These are phyloP conservation scores for Fissipunctia ypsillon DNA, from an alignment of 2,888 invertebrate genomes.

Conservation along the genomic window DNA sequence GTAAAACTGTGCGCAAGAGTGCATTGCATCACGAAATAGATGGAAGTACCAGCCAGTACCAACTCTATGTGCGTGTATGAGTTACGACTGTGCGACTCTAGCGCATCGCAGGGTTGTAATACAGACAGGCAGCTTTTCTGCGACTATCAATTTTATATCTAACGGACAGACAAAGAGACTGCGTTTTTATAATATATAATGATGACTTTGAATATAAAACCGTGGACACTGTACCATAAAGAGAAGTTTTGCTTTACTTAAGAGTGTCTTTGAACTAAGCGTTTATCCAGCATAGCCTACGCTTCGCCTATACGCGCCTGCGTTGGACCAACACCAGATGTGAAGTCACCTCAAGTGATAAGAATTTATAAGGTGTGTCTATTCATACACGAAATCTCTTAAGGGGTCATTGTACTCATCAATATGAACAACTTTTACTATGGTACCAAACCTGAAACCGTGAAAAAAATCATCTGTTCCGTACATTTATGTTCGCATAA, in stretches of 20 bases:
- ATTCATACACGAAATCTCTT: no score
- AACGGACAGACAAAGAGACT: not conserved
- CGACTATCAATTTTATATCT: not conserved
- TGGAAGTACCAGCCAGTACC: slow-evolving; percentile 53
- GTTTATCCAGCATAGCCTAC: no score
- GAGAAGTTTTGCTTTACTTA: not conserved
- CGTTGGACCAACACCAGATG: not conserved
- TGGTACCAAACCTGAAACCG: no score
- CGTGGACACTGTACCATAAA: no score
- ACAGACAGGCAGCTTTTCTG: not conserved
- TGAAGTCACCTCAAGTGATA: not conserved
- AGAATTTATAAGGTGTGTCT: no score
- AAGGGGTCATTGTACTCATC: no score
- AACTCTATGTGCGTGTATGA: slow-evolving; percentile 62
- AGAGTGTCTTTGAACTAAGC: not conserved
- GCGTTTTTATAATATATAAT: not conserved
- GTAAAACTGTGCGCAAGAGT: slow-evolving; percentile 63
- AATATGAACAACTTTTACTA: no score
- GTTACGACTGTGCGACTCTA: slow-evolving; percentile 59
- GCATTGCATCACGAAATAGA: slow-evolving; percentile 68
- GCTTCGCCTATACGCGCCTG: no score
- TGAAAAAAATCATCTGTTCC: no score
- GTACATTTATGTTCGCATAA: no score
- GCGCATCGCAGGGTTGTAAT: slow-evolving; percentile 62
- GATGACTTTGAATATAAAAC: not conserved